Percentiles rank a stretch among this genome's conserved stretches.
Evolutionary conservation across 2,797 vertebrate genomes (phyloP).

Genomic region (Phoebastria nigripes): DNA sequence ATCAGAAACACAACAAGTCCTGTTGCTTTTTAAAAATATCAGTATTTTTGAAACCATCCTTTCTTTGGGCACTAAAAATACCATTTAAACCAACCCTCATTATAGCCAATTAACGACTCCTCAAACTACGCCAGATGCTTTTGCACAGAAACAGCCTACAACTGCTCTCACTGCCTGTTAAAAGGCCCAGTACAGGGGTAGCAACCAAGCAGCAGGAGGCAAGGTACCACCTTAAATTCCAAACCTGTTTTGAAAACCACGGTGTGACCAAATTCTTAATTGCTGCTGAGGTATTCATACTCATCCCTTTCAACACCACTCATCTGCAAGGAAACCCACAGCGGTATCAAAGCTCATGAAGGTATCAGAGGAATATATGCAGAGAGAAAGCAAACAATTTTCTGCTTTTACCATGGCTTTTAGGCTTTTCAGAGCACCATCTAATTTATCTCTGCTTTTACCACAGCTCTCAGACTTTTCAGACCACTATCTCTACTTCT

Average conservation of each 20-base stretch:
- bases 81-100: background rate
- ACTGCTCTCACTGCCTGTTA: background rate
- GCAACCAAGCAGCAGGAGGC: background rate
- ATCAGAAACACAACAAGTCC: background rate
- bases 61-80: background rate
- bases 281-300: background rate
- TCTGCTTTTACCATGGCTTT: background rate
- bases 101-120: rapidly evolving
- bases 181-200: background rate
- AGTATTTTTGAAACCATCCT: background rate
- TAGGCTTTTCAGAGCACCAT: background rate
- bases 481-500: background rate
- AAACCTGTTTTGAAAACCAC: background rate
- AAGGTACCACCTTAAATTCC: background rate
- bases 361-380: background rate
- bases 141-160: background rate
- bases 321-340: background rate
- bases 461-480: background rate
- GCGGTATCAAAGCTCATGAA: background rate
- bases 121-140: background rate
- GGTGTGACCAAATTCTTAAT: background rate
- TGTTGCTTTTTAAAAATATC: background rate
- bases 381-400: background rate
- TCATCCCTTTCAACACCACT: background rate
- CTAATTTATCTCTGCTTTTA: background rate